Percentiles rank a stretch among this genome's conserved stretches.
Evolutionary conservation across 2,113 vertebrate species (phyloP).

Genomic region (Polypterus senegalus): DNA sequence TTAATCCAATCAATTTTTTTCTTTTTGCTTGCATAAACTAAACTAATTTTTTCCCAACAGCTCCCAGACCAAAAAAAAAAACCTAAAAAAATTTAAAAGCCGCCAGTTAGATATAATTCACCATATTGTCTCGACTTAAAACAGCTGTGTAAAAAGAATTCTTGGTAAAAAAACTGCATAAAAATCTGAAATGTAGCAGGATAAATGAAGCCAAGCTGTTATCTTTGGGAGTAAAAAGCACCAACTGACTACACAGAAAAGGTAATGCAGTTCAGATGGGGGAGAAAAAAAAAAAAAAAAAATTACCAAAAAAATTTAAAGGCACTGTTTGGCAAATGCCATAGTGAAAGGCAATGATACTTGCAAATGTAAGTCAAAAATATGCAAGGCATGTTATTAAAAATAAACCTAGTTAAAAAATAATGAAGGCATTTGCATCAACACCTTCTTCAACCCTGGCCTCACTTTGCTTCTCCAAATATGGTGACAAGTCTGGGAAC

Average conservation of each 20-base stretch:
- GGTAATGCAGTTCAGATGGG: constrained; percentile 72
- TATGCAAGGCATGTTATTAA: constrained; percentile 79
- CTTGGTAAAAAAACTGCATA: constrained; percentile 92
- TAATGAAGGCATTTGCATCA: constrained; percentile 49
- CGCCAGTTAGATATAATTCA: constrained; percentile 65
- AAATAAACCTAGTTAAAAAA: constrained; percentile 21
- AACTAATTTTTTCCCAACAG: constrained; percentile 49
- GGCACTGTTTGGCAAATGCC: constrained; percentile 97
- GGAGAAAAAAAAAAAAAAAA: constrained; percentile 32
- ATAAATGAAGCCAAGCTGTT: constrained; percentile 95
- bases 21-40: constrained; percentile 34
- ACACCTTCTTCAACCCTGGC: constrained; percentile 56
- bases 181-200: constrained; percentile 97
- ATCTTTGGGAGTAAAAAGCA: constrained; percentile 93
- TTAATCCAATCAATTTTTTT: constrained; percentile 44
- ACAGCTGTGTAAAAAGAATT: constrained; percentile 97
- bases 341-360: constrained; percentile 75
- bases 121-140: constrained; percentile 80
- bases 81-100: constrained; percentile 83
- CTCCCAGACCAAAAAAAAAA: constrained; percentile 56
- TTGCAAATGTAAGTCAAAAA: constrained; percentile 63
- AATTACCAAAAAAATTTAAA: constrained; percentile 64
- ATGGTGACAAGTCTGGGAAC: constrained; percentile 76
- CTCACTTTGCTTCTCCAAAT: constrained; percentile 54
- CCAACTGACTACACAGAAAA: constrained; percentile 72